A percentile compares a stretch with the other conserved stretches of the same genome.
These are phyloP conservation scores for Camelus dromedarius DNA, from an alignment of 2,113 vertebrate genomes.

Conservation along the genomic window DNA sequence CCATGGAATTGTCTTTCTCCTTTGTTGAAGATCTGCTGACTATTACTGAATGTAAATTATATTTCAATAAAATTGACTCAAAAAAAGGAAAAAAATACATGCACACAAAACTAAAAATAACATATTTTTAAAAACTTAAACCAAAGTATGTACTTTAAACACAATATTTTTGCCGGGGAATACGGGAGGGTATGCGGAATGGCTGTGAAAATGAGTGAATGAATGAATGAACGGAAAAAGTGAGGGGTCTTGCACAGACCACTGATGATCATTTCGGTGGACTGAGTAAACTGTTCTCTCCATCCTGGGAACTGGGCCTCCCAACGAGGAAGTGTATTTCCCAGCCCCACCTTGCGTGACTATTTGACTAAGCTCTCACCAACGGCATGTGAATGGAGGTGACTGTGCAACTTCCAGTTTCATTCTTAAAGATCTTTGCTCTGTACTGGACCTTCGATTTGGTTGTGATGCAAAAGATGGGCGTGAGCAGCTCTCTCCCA, in stretches of 20 bases:
- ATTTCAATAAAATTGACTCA: background rate
- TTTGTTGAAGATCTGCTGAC: conserved; percentile 7
- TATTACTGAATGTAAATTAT: background rate
- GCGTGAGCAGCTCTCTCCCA: background rate
- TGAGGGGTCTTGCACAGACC: background rate
- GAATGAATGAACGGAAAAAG: background rate
- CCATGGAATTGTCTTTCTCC: background rate
- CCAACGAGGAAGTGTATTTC: background rate
- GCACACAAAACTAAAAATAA: background rate
- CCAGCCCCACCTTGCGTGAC: background rate
- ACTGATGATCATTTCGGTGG: background rate
- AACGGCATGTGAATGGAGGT: background rate
- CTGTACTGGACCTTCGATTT: background rate
- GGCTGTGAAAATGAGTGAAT: background rate
- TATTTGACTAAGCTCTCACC: background rate
- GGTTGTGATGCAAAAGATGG: background rate
- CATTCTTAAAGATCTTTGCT: background rate
- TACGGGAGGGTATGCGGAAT: background rate
- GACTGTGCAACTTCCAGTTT: background rate
- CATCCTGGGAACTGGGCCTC: background rate
- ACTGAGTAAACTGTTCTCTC: background rate
- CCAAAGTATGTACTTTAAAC: background rate
- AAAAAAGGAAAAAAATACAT: background rate
- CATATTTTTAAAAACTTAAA: background rate
- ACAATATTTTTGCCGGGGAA: background rate